Conservation (phyloP, 2,113 vertebrate genomes). For the Amia ocellicauda region DNA sequence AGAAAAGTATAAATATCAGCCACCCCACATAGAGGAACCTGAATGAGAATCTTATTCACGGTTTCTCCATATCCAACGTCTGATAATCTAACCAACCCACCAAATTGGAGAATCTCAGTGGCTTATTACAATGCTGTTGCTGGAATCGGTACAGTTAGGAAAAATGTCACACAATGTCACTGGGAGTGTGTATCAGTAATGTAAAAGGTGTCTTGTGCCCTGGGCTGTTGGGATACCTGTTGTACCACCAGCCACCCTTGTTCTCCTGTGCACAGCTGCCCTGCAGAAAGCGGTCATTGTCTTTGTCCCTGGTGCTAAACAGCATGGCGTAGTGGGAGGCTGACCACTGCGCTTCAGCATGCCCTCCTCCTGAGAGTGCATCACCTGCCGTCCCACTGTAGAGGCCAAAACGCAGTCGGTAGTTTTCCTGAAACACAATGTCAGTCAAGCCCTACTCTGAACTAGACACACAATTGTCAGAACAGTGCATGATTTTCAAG, state of each 20-base stretch:
- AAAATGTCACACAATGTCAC: no score
- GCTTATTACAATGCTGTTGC: no score
- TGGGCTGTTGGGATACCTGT: slow-evolving; percentile 79
- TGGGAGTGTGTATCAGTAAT: background rate
- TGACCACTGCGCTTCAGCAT: slow-evolving; percentile 80
- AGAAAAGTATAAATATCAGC: no score
- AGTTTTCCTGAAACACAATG: slow-evolving; percentile 66
- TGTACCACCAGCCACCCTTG: slow-evolving; percentile 85
- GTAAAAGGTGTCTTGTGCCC: background rate
- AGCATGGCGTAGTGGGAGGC: slow-evolving; percentile 76
- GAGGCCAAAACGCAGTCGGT: slow-evolving; percentile 72
- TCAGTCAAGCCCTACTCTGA: no score
- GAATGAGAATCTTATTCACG: no score
- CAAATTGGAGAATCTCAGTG: no score
- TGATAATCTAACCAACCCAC: no score
- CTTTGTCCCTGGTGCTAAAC: slow-evolving; percentile 81
- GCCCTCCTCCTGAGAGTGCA: slow-evolving; percentile 72
- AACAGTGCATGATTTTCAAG: no score
- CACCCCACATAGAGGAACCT: no score
- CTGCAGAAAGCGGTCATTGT: slow-evolving; percentile 76
- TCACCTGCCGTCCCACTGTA: slow-evolving; percentile 81
- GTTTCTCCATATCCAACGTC: no score
- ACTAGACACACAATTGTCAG: no score
- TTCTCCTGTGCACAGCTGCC: slow-evolving; percentile 83
- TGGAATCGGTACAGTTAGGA: no score